Percentiles rank a stretch among this genome's conserved stretches.
Evolutionary conservation across 2,113 vertebrate genomes (phyloP).

Genomic region (Pomatorhinus ruficollis): DNA sequence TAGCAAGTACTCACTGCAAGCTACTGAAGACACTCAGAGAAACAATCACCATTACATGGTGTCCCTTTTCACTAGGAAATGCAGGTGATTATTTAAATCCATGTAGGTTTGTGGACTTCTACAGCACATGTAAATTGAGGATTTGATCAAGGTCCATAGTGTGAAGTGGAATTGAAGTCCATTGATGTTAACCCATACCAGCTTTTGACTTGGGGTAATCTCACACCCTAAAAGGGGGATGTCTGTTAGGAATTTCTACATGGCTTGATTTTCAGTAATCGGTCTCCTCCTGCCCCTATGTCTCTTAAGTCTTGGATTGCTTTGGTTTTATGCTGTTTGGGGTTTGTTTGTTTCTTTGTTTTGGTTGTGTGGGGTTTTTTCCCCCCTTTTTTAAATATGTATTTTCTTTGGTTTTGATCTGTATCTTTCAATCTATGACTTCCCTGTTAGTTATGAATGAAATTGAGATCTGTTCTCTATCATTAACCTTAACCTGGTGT

Average conservation of each 20-base stretch:
- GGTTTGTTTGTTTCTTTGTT: neutral
- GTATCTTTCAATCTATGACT: neutral
- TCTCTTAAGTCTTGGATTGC: neutral
- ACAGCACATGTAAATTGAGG: neutral
- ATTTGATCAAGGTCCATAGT: neutral
- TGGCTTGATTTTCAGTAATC: neutral
- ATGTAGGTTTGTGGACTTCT: neutral
- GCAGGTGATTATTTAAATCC: neutral
- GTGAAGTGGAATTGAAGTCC: neutral
- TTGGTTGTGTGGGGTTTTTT: neutral
- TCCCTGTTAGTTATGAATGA: neutral
- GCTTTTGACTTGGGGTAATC: neutral
- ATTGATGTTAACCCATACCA: neutral
- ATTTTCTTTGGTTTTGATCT: neutral
- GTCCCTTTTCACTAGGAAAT: neutral
- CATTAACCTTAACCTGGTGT: neutral
- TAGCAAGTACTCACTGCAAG: neutral
- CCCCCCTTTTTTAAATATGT: accelerated
- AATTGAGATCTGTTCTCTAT: neutral
- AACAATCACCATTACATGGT: neutral
- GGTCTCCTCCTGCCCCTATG: neutral
- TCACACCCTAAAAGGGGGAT: neutral
- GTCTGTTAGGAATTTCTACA: neutral
- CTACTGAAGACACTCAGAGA: neutral
- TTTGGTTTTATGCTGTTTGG: neutral